Evolutionary conservation across 2,113 vertebrate genomes (phyloP).

Genomic region (Isichthys henryi): DNA sequence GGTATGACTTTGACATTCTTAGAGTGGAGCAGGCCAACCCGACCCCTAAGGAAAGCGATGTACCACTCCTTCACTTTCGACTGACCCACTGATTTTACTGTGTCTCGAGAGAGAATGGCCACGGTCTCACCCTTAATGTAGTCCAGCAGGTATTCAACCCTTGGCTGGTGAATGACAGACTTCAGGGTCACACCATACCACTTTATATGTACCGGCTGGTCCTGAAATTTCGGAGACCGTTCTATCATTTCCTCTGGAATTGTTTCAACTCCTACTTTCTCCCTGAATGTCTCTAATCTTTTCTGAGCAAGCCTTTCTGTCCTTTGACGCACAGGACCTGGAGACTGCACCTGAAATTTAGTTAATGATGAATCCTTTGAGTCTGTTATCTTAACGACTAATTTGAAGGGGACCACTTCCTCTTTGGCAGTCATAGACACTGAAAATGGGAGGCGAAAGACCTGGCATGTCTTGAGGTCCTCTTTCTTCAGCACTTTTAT

Average conservation of each 20-base stretch:
- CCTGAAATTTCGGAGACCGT: conserved; percentile 69
- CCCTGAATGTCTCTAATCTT: conserved; percentile 49
- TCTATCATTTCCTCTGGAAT: conserved; percentile 58
- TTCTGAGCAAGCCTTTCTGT: conserved; percentile 55
- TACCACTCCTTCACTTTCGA: conserved; percentile 94
- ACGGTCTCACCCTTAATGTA: conserved; percentile 95
- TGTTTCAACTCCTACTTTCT: conserved; percentile 48
- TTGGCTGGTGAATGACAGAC: conserved; percentile 79
- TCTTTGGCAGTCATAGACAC: conserved; percentile 58
- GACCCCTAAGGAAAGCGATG: conserved; percentile 77
- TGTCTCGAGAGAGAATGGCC: conserved; percentile 77
- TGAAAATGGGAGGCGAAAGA: conserved; percentile 62
- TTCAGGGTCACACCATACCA: conserved; percentile 81
- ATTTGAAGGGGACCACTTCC: conserved; percentile 70
- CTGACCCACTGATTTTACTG: conserved; percentile 82
- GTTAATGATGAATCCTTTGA: conserved; percentile 46
- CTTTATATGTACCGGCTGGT: conserved; percentile 63
- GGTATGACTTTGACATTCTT: conserved; percentile 87
- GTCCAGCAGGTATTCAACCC: conserved; percentile 83
- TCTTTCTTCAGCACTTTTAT: conserved; percentile 70
- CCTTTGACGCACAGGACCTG: conserved; percentile 69
- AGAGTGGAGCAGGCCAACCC: conserved; percentile 81
- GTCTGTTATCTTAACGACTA: conserved; percentile 64
- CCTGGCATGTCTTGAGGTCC: conserved; percentile 67
- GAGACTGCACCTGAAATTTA: conserved; percentile 70